Evolutionary conservation across 2,888 invertebrate species (phyloP).

Genomic region (Oithona nana): DNA sequence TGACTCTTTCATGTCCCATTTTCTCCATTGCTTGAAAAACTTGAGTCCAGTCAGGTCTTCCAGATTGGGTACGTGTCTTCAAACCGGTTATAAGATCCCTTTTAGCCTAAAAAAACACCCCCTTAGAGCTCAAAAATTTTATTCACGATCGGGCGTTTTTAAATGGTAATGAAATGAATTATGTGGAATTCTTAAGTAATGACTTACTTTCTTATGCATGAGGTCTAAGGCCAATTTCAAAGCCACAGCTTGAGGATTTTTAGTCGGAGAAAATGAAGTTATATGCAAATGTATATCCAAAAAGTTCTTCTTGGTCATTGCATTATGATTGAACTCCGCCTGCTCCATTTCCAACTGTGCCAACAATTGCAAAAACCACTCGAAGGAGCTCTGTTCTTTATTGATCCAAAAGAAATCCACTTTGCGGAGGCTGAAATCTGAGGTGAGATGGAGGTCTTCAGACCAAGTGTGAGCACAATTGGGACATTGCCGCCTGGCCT

Average conservation of each 20-base stretch:
- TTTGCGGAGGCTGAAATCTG: not conserved
- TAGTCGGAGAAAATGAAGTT: not conserved
- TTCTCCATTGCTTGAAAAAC: not conserved
- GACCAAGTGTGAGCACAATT: not conserved
- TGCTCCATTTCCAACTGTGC: conserved; percentile 3
- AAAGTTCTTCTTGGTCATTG: not conserved
- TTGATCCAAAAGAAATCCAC: conserved; percentile 4
- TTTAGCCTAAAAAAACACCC: not conserved
- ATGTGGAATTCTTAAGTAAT: not conserved
- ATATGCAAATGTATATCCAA: not conserved
- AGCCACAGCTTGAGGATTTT: not conserved
- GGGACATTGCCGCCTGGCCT: not conserved
- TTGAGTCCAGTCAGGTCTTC: not conserved
- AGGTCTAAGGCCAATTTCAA: not conserved
- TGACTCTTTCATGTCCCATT: not conserved
- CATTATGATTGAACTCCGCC: not conserved
- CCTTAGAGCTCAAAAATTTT: too few relatives aligned
- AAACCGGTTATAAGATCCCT: not conserved
- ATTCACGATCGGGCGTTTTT: too few relatives aligned
- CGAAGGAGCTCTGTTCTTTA: not conserved
- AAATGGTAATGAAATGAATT: not conserved
- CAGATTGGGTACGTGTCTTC: not conserved
- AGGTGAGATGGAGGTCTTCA: not conserved
- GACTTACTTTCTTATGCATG: not conserved
- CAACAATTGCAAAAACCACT: not conserved